Evolutionary conservation across 2,113 vertebrate genomes (phyloP).

Genomic region (Proteles cristata): DNA sequence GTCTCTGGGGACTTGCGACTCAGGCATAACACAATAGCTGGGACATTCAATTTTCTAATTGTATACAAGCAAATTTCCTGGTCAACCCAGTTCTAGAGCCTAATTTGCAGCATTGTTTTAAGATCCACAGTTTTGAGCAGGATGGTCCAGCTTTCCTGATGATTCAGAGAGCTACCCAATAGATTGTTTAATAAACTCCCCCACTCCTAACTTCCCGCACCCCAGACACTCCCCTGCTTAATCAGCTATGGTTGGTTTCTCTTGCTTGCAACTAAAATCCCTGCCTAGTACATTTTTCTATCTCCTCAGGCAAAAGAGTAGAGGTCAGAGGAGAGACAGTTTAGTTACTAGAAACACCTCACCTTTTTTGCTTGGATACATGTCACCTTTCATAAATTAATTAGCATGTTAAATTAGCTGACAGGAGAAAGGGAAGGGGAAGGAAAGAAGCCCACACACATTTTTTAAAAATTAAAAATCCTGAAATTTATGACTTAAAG

Average conservation of each 20-base stretch:
- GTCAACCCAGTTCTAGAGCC: background rate
- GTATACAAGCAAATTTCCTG: background rate
- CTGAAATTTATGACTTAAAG: background rate
- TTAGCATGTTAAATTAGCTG: background rate
- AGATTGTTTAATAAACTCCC: background rate
- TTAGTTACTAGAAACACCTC: background rate
- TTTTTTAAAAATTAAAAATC: background rate
- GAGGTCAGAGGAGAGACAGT: background rate
- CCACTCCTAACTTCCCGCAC: background rate
- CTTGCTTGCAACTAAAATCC: background rate
- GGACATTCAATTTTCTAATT: background rate
- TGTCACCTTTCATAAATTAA: background rate
- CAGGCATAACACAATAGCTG: too few species aligned
- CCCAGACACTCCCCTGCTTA: background rate
- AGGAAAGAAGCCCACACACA: background rate
- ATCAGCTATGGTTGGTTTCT: slow-evolving; percentile 8
- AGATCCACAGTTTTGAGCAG: background rate
- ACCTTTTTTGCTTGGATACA: background rate
- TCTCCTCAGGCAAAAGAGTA: background rate
- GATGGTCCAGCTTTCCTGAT: background rate
- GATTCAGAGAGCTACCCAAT: background rate
- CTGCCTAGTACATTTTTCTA: background rate
- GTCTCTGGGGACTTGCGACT: too few species aligned
- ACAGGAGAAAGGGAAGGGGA: background rate
- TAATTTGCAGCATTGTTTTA: background rate